Conservation (phyloP, 2,113 vertebrate genomes). For the Strix aluco region DNA sequence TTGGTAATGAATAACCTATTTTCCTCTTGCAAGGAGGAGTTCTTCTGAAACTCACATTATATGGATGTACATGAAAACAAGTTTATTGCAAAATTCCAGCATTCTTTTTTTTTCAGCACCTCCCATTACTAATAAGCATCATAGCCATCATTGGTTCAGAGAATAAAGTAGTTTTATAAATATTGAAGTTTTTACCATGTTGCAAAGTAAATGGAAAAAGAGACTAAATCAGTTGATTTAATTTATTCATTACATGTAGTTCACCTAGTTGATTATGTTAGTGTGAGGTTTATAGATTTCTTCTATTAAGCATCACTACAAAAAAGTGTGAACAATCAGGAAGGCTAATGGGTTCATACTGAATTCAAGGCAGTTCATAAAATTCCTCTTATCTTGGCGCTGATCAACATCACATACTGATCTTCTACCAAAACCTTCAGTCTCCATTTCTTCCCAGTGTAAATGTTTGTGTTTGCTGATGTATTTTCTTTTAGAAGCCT, state of each 20-base stretch:
- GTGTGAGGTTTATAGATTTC: not conserved
- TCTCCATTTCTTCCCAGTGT: not conserved
- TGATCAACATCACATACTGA: not conserved
- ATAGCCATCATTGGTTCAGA: not conserved
- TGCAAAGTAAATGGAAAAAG: not conserved
- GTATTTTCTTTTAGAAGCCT: not conserved
- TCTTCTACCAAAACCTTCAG: not conserved
- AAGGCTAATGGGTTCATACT: not conserved
- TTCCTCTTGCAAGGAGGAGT: not conserved
- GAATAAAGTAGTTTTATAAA: not conserved
- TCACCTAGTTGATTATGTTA: not conserved
- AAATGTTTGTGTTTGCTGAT: not conserved
- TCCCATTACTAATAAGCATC: not conserved
- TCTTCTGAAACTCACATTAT: not conserved
- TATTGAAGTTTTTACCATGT: not conserved
- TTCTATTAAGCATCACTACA: not conserved
- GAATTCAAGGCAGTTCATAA: not conserved
- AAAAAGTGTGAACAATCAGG: not conserved
- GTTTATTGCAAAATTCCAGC: not conserved
- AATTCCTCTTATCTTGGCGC: not conserved
- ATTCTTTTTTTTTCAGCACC: not conserved
- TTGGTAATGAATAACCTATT: not conserved
- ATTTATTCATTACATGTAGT: not conserved
- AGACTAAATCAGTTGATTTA: not conserved
- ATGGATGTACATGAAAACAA: not conserved